phyloP scores from a whole-genome alignment of 2,888 invertebrate genomes.

The Axea sp. region DNA sequence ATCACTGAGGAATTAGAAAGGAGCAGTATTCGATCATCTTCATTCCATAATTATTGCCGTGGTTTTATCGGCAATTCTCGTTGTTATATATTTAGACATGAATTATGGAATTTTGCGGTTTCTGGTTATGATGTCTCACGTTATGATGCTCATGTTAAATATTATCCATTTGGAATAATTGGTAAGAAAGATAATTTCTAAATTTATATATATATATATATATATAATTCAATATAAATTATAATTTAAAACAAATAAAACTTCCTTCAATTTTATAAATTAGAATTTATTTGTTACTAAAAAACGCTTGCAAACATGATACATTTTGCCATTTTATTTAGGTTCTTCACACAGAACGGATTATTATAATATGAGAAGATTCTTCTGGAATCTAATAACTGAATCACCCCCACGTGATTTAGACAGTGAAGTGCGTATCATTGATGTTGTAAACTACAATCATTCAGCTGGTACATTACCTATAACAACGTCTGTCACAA shows the following conservation, averaged over 20 bases:
- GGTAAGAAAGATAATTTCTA: conserved; percentile 2
- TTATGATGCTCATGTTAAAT: conserved; percentile 28
- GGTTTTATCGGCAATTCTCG: conserved; percentile 3
- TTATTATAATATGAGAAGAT: background rate
- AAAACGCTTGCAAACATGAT: too few species aligned
- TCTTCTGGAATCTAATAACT: too few species aligned
- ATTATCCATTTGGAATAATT: conserved; percentile 4
- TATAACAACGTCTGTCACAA: background rate
- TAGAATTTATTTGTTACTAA: too few species aligned
- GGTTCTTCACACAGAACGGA: too few species aligned
- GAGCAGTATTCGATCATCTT: conserved; percentile 16
- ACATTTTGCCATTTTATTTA: too few species aligned
- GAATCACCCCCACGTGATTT: too few species aligned
- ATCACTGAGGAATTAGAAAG: conserved; percentile 16
- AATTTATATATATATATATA: background rate
- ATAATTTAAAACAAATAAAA: background rate
- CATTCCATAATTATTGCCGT: conserved; percentile 10
- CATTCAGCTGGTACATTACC: background rate
- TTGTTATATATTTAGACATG: conserved; percentile 27
- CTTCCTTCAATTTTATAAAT: too few species aligned
- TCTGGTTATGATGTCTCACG: conserved; percentile 38
- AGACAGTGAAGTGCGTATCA: conserved; percentile 13
- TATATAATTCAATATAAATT: background rate
- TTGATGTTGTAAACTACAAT: too few species aligned
- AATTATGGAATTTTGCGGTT: conserved; percentile 42